Percentiles rank a stretch among this genome's conserved stretches.
Evolutionary conservation across 2,888 invertebrate genomes (phyloP).

Genomic region (Mesopsocus fuscifrons): DNA sequence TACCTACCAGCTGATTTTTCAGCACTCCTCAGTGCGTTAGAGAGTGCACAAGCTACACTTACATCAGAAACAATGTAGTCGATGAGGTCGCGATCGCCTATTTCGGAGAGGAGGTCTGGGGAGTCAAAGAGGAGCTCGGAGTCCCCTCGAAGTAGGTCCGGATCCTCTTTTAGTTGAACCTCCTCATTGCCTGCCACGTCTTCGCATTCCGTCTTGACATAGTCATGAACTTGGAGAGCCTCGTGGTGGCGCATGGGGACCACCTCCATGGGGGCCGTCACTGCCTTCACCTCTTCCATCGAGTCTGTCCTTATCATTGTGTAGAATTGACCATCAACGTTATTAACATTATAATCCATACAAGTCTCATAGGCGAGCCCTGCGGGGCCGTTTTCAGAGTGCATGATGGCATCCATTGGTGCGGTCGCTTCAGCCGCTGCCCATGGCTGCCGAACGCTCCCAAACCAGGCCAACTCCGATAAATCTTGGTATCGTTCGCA

Average conservation of each 20-base stretch:
- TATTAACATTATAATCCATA: background rate
- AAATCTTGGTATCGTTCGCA: constrained; percentile 4
- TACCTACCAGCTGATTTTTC: too few relatives aligned
- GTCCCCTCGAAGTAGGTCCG: background rate
- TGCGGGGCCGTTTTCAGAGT: background rate
- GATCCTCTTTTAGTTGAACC: background rate
- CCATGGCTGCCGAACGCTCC: background rate
- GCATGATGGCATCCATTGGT: background rate
- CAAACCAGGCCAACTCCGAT: constrained; percentile 3
- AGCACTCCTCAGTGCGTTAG: too few relatives aligned
- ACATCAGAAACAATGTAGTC: background rate
- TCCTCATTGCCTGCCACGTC: background rate
- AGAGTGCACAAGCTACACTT: too few relatives aligned
- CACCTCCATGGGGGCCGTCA: constrained; percentile 1
- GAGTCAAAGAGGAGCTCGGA: background rate
- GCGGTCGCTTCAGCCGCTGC: constrained; percentile 2
- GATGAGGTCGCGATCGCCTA: background rate
- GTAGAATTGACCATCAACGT: background rate
- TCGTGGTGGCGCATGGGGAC: background rate
- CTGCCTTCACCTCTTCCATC: background rate
- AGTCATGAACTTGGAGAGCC: background rate
- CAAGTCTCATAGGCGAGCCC: background rate
- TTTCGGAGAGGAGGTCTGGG: background rate
- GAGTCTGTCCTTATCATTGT: background rate
- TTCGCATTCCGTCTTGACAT: background rate